Percentiles rank a stretch among this genome's conserved stretches.
Conservation (phyloP, 2,797 vertebrate genomes). For the Cottoperca gobio region DNA sequence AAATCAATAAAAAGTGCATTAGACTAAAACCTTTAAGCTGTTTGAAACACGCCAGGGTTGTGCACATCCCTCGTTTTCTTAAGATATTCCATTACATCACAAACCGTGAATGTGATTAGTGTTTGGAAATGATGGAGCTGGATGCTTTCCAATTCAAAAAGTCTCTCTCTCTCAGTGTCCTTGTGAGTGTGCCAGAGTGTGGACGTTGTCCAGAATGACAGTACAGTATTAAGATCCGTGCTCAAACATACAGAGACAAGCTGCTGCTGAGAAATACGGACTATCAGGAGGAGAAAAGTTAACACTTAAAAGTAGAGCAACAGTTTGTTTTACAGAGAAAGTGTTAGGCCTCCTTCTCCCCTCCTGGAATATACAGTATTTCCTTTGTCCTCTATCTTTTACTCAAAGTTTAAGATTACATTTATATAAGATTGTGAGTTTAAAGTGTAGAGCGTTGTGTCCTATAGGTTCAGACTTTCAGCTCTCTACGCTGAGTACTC, state of each 20-base stretch:
- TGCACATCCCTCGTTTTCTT: conserved; percentile 33
- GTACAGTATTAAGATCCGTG: conserved; percentile 12
- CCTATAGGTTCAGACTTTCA: conserved; percentile 40
- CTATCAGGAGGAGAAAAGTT: background rate
- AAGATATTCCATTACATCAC: conserved; percentile 20
- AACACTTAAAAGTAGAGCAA: background rate
- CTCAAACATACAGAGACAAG: conserved; percentile 8
- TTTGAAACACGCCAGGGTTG: conserved; percentile 10
- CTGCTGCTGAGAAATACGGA: background rate
- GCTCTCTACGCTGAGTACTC: conserved; percentile 27
- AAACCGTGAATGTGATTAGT: conserved; percentile 36
- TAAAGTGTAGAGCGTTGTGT: background rate
- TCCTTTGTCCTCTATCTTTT: background rate
- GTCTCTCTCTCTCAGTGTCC: conserved; percentile 1
- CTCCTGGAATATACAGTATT: background rate
- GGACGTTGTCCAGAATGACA: conserved; percentile 21
- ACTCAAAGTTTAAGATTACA: conserved; percentile 2
- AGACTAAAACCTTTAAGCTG: conserved; percentile 22
- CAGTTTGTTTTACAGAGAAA: background rate
- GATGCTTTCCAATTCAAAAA: conserved; percentile 29
- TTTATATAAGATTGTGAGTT: background rate
- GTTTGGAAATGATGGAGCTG: conserved; percentile 31
- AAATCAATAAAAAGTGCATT: conserved; percentile 27
- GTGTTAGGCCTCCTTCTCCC: background rate
- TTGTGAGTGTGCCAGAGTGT: conserved; percentile 20